Base-by-base conservation (phyloP, 2,797 vertebrate species). In the Ispidina lecontei region DNA sequence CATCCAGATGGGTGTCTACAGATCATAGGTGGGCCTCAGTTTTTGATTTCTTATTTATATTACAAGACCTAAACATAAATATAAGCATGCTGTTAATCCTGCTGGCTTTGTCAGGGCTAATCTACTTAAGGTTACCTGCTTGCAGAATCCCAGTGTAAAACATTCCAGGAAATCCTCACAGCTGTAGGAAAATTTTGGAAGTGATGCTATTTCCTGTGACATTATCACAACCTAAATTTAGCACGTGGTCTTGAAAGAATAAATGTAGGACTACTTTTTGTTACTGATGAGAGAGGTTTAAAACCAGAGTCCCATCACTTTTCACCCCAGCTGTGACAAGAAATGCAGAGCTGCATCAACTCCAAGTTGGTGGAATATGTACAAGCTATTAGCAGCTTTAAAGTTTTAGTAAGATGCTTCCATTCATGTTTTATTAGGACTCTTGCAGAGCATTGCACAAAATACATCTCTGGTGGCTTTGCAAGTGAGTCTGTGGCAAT, bases 1-100 rank as follows among this genome's bases (percentile, higher is more conserved):
- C 98, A 99, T 89, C 94, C 98, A 0, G 99, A 99, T 75, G 99
- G 99, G 28, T 99, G 99, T 96, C 98, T 99, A 33, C 99, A 99
- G 93, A 99, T 99, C 93, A 99, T 99, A 73, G 99, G 99, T 99
- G 89, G 90, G 98, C 44, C 76, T 51, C 84, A 26, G 3, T 23
- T 93, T 83, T 74, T 74, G 43, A 12, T 71, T 47, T 31, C 20
- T 78, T 71, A 25, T 60, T 60, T 52, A 14, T 26, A 29, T 29
- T 76, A 52, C 20, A 68, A 64, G 33, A n/a, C 56, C 51, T 72
- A 78, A 85, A 43, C 20, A 33, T 22, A 65, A 46, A 35, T 63
- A 47, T 6, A 68, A 83, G 43, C 7, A 7, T 29, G 29, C 21
- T 77, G 0, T 23, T 83, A 73, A 82, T 68, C 21, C 49, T 37